Percentiles rank a stretch among this genome's conserved stretches.
Conservation (phyloP, 1,140 invertebrate species). For the Hypothenemus hampei region DNA sequence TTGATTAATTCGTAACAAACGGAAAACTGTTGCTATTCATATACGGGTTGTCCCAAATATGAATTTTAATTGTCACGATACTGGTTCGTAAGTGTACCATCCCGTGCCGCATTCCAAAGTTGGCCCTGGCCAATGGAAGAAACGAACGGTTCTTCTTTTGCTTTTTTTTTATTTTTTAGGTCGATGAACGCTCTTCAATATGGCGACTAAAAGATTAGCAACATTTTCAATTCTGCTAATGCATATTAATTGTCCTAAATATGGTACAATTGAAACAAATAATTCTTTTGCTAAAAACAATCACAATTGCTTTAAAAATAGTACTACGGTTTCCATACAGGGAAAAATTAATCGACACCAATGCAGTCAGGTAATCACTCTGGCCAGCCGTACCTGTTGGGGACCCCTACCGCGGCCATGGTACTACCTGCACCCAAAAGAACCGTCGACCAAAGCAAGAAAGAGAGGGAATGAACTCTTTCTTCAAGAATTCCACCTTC, state of each 20-base stretch:
- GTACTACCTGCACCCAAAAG: background rate
- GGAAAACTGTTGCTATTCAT: too few relatives aligned
- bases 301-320: background rate
- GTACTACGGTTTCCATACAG: background rate
- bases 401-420: background rate
- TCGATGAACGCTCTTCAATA: background rate
- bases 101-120: background rate
- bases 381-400: background rate
- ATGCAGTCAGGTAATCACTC: background rate
- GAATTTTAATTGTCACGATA: too few relatives aligned
- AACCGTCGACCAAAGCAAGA: background rate
- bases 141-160: too few relatives aligned
- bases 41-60: too few relatives aligned
- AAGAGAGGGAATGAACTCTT: background rate
- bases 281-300: background rate
- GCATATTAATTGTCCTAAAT: background rate
- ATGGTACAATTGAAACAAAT: background rate
- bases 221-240: background rate
- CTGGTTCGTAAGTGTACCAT: too few relatives aligned
- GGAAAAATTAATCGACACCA: too few relatives aligned
- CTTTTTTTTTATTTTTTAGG: background rate
- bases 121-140: background rate
- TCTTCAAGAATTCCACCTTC: constrained; percentile 3
- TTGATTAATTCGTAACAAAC: too few relatives aligned
- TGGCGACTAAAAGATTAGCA: background rate